Conservation (phyloP, 2,797 vertebrate species). For the Siniperca scherzeri region DNA sequence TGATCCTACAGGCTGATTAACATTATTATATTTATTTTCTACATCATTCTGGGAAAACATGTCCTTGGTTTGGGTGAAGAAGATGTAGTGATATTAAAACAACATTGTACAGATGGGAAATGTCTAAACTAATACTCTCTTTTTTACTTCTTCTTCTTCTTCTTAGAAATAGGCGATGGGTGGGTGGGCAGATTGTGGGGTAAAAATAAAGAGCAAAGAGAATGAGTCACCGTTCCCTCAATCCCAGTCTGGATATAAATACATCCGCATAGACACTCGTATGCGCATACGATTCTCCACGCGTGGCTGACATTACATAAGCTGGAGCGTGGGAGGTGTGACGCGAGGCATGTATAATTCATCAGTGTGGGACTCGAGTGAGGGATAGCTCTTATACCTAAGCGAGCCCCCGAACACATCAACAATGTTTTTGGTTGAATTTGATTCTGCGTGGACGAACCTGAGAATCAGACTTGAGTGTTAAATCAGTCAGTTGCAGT, state of each 20-base stretch:
- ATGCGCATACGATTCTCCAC: slow-evolving; percentile 69
- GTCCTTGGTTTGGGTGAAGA: neutral
- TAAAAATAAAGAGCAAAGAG: slow-evolving; percentile 82
- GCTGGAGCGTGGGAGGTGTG: slow-evolving; percentile 76
- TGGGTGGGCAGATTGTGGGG: slow-evolving; percentile 71
- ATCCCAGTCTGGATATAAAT: slow-evolving; percentile 83
- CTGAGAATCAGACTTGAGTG: neutral
- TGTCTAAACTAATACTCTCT: slow-evolving; percentile 56
- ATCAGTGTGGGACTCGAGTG: slow-evolving; percentile 69
- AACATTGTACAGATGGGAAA: slow-evolving; percentile 52
- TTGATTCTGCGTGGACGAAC: slow-evolving; percentile 9
- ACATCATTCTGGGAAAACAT: slow-evolving; percentile 4
- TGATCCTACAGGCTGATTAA: slow-evolving; percentile 6
- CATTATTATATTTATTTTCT: slow-evolving; percentile 18
- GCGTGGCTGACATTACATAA: slow-evolving; percentile 81
- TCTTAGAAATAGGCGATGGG: slow-evolving; percentile 52
- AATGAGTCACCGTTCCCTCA: slow-evolving; percentile 82
- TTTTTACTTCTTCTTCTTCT: slow-evolving; percentile 33
- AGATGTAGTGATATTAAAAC: slow-evolving; percentile 35
- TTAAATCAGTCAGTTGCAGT: neutral
- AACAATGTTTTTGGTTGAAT: slow-evolving; percentile 16
- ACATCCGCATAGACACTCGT: slow-evolving; percentile 68
- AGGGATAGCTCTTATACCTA: slow-evolving; percentile 52
- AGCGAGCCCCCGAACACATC: slow-evolving; percentile 34
- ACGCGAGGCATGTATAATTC: slow-evolving; percentile 79